A percentile compares a stretch with the other conserved stretches of the same genome.
Evolutionary conservation across 2,797 vertebrate species (phyloP).

Genomic region (Ctenochaetus hawaiiensis): DNA sequence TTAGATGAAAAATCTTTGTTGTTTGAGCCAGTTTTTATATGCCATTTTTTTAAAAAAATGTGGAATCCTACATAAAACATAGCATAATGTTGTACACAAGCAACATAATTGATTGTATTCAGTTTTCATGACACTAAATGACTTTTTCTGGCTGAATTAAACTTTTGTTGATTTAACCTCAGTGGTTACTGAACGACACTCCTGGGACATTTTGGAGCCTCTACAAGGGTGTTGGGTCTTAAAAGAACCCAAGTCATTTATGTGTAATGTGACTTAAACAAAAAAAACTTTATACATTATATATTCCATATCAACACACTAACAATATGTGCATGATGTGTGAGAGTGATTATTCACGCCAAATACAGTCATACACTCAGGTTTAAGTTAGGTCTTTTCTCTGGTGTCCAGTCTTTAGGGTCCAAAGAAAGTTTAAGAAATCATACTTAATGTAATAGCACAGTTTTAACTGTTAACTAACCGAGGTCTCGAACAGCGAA

Average conservation of each 20-base stretch:
- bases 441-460: not conserved
- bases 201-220: constrained; percentile 5
- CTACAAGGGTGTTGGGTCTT: not conserved
- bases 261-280: not conserved
- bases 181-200: constrained; percentile 16
- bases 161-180: constrained; percentile 5
- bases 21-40: not conserved
- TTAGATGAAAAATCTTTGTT: not conserved
- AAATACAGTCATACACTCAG: not conserved
- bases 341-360: not conserved
- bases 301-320: not conserved
- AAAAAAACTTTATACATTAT: not conserved
- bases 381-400: not conserved
- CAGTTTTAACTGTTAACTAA: not conserved
- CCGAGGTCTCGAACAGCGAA: not conserved
- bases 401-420: not conserved
- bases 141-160: not conserved
- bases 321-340: not conserved
- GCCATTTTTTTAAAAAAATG: not conserved
- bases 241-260: not conserved
- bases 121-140: not conserved
- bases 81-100: not conserved
- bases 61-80: not conserved
- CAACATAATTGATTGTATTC: not conserved
- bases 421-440: not conserved